Evolutionary conservation across 2,797 vertebrate genomes (phyloP), one percentile per base, ranked within the genome.

Genomic region (Moxostoma hubbsi): DNA sequence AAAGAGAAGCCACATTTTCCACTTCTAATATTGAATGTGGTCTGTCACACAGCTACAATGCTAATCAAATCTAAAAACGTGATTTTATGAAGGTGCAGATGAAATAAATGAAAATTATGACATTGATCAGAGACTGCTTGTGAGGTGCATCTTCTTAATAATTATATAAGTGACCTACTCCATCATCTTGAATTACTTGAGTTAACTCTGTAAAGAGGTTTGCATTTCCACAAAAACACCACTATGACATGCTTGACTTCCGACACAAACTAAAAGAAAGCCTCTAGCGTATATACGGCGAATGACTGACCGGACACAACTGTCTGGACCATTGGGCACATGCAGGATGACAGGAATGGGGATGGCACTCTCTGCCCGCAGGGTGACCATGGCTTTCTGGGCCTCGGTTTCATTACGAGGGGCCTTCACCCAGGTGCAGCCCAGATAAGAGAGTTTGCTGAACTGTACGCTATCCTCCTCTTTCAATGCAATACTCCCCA

Each of bases 401-500:
- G 98, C 98, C 88, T 99, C 97, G 0, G 86, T 84, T 85, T 99
- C 97, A 9, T 91, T 98, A 70, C 98, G 96, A 55, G 98, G 98
- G 16, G 96, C 95, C 83, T 95, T 96, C 89, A 99, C 96, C 89
- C 95, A 98, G 7, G 95, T 97, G 86, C 94, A 96, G 36, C 98
- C 98, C 85, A 99, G 91, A 9, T 99, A 99, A 7, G 93, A 95
- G 73, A 99, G 91, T 89, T 99, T 98, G 89, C 96, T 97, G 90
- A 99, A 99, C 87, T 97, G 92, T 55, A 99, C 97, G 0, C 96
- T 96, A 87, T 98, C 96, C 89, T 98, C 98, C 81, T 99, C 98
- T 73, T 85, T 85, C 57, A 89, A 89, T 1, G 88, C 76, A 0
- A 86, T 87, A 59, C 70, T 88, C 66, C 84, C 88, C 12, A 54